Conservation (phyloP, 2,888 invertebrate species). For the Sepioteuthis lessoniana region DNA sequence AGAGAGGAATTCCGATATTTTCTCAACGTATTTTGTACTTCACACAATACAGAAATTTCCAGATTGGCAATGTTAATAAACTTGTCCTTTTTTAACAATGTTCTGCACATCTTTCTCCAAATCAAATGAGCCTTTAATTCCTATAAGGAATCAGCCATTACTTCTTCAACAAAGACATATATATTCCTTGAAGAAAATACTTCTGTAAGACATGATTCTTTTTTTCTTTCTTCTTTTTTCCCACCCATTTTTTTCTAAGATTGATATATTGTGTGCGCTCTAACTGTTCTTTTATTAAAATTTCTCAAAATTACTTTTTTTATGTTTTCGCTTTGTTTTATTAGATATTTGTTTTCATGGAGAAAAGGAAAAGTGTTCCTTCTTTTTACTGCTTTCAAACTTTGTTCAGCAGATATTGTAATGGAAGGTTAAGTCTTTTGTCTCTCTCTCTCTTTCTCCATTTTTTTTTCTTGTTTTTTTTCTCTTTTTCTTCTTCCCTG, state of each 20-base stretch:
- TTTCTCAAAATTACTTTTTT: background rate
- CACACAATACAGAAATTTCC: no score
- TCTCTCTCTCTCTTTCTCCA: no score
- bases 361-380: background rate
- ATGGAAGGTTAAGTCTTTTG: conserved; percentile 10
- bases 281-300: background rate
- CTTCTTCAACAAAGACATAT: background rate
- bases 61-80: no score
- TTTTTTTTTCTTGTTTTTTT: background rate
- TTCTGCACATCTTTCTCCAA: no score
- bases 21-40: no score
- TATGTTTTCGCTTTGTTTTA: background rate
- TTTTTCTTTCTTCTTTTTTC: no score
- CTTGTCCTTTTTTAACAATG: no score
- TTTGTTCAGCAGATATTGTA: background rate
- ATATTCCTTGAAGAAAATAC: background rate
- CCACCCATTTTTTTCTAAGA: background rate
- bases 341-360: no score
- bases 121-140: no score
- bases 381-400: background rate
- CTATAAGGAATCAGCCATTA: no score
- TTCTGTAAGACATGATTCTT: background rate
- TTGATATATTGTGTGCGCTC: background rate
- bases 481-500: background rate
- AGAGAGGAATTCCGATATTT: no score